Base-by-base conservation (phyloP, 2,113 vertebrate species). In the Calypte anna region DNA sequence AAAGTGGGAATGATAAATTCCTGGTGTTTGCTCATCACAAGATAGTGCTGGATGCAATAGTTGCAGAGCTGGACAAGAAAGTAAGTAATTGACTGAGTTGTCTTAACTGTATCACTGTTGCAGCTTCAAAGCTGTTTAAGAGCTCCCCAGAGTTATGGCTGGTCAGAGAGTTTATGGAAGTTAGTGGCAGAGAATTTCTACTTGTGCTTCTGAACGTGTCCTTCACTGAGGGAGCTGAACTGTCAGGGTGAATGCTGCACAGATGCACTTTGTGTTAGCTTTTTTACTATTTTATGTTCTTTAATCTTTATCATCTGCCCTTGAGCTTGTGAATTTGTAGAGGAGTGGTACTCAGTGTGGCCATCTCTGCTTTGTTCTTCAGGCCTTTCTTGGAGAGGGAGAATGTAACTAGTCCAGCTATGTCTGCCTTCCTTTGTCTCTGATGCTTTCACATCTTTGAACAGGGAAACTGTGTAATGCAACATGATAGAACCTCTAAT, bases 21-120 rank as follows among this genome's bases (percentile, higher is more conserved):
- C 97, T 99, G n/a, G 98, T 99, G 75, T 99, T 99, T 67, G 99
- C 98, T 28, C 99, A 99, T 97, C 99, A 99, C 90, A 99, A 98
- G 94, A 91, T 98, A 68, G 93, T 99, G 72, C 96, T 99, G 97
- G 98, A 99, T 96, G 98, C 98, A 44, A 87, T 99, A 84, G 97
- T 94, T 33, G 89, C 93, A 22, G 98, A 98, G 54, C 98, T 99
- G 59, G 93, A 92, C n/a, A 98, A 98, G 85, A 99, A 99, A 98
- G 99, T 99, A 96, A 97, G 96, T 69, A 57, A 27, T 82, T 73
- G 23, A 63, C 48, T 85, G 68, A 72, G 30, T 75, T 9, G 9
- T 82, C n/a, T 69, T 72, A 80, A 78, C 43, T 80, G 86, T 82
- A 72, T 94, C 76, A 58, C 48, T 93, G 1, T 68, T 77, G 7